Conservation (phyloP, 2,888 invertebrate genomes). For the Cyrtodaria siliqua region DNA sequence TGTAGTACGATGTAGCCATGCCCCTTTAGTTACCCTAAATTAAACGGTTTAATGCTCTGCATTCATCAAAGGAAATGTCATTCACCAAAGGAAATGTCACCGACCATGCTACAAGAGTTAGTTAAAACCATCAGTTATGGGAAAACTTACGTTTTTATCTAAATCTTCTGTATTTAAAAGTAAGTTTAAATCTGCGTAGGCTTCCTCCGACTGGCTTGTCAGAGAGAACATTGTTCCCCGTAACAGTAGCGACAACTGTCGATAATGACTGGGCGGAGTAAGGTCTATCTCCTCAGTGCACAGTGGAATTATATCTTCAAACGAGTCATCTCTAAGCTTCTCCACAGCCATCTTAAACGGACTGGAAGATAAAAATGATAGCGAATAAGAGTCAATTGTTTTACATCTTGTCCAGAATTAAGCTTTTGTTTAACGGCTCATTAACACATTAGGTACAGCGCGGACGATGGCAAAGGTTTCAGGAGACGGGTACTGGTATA, state of each 20-base stretch:
- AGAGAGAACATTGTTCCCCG: conserved; percentile 94
- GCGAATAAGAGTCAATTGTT: too few relatives aligned
- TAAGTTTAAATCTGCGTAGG: conserved; percentile 88
- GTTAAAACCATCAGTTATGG: too few relatives aligned
- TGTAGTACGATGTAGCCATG: too few relatives aligned
- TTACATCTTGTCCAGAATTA: too few relatives aligned
- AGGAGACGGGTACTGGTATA: too few relatives aligned
- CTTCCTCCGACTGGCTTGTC: conserved; percentile 87
- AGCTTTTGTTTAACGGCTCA: too few relatives aligned
- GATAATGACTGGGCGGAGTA: conserved; percentile 68
- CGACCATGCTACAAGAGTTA: background rate
- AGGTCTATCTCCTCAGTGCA: conserved; percentile 91
- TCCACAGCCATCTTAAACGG: conserved; percentile 91
- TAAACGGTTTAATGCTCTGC: too few relatives aligned
- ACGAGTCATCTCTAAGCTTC: conserved; percentile 91
- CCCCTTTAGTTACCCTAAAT: too few relatives aligned
- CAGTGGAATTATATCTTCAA: conserved; percentile 92
- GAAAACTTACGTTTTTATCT: conserved; percentile 84
- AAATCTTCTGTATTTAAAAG: conserved; percentile 70
- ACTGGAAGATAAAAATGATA: conserved; percentile 86
- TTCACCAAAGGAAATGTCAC: background rate
- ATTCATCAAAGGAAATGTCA: too few relatives aligned
- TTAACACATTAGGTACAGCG: too few relatives aligned
- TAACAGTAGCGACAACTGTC: conserved; percentile 89
- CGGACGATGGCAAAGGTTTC: too few relatives aligned